Percentiles rank a stretch among this genome's conserved stretches.
Conservation (phyloP, 1,140 invertebrate genomes). For the Tetraneura akinire region DNA sequence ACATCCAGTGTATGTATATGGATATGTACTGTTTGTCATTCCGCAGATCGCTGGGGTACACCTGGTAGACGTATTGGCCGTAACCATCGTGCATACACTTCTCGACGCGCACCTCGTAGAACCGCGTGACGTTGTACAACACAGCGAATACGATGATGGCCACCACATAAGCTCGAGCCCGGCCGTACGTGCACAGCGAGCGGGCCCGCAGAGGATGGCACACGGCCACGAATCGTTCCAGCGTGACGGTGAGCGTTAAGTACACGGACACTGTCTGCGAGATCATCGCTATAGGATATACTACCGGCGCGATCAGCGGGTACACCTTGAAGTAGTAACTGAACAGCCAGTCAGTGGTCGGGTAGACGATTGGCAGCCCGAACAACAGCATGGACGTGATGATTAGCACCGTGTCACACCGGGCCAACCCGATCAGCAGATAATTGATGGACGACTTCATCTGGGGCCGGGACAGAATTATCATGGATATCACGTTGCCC, state of each 20-base stretch:
- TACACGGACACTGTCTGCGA: conserved; percentile 93
- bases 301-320: conserved; percentile 76
- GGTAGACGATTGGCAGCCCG: conserved; percentile 80
- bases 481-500: conserved; percentile 86
- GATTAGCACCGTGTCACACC: conserved; percentile 87
- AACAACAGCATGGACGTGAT: conserved; percentile 84
- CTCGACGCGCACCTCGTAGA: conserved; percentile 60
- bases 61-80: conserved; percentile 71
- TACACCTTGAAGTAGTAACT: conserved; percentile 79
- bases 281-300: conserved; percentile 84
- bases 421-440: conserved; percentile 83
- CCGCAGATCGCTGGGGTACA: conserved; percentile 71
- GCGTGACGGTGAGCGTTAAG: conserved; percentile 90
- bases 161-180: conserved; percentile 82
- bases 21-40: conserved; percentile 74
- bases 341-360: conserved; percentile 71
- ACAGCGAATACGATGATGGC: conserved; percentile 80
- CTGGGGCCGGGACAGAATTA: conserved; percentile 85
- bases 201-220: conserved; percentile 88
- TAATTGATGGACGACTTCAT: conserved; percentile 95
- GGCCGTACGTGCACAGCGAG: conserved; percentile 85
- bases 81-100: conserved; percentile 56
- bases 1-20: conserved; percentile 90
- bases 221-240: conserved; percentile 94
- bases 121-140: conserved; percentile 82